Evolutionary conservation across 2,113 vertebrate species (phyloP), one percentile per base, ranked within the genome.

Genomic region (Mixornis gularis): DNA sequence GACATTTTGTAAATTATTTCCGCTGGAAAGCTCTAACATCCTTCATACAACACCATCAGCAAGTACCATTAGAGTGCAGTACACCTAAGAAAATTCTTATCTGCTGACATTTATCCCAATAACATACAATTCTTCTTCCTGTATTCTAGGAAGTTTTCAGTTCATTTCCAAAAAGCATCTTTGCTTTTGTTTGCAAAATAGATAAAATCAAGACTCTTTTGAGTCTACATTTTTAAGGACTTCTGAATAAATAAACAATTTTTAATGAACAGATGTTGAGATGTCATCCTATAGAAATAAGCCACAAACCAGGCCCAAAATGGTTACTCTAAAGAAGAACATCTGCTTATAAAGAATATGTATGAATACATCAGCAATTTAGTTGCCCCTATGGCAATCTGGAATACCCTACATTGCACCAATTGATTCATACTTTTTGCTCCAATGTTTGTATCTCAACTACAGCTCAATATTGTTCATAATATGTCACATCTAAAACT

Each of bases 1-100:
- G 79, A 78, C 22, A 90, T 52, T 90, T 94, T 38, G 30, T 89
- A 95, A 94, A 86, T 36, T 21, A 30, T 87, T 74, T 89, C 81
- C 93, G n/a, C 76, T 19, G 73, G 41, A 93, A 86, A 77, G 62
- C 43, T 90, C 60, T 59, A 76, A 96, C 94, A 90, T 74, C 9
- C 44, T 87, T 83, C 82, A 87, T 43, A 64, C 41, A 32, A 69
- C 27, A 81, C 40, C 70, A 79, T 65, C 74, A 91, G 64, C 30
- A 95, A 94, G 25, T 53, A 78, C 25, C 87, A 83, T 58, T 81
- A 87, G 73, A 93, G 84, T 41, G 24, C 30, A 87, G 46, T 21
- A 68, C 3, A 16, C 63, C 71, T 79, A 71, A 71, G 62, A 95
- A 96, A 92, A 90, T 34, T 89, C 24, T 93, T 66, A 90, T 84